A percentile compares a stretch with the other conserved stretches of the same genome.
Conservation (phyloP, 2,888 invertebrate genomes). For the Allophyes oxyacanthae region DNA sequence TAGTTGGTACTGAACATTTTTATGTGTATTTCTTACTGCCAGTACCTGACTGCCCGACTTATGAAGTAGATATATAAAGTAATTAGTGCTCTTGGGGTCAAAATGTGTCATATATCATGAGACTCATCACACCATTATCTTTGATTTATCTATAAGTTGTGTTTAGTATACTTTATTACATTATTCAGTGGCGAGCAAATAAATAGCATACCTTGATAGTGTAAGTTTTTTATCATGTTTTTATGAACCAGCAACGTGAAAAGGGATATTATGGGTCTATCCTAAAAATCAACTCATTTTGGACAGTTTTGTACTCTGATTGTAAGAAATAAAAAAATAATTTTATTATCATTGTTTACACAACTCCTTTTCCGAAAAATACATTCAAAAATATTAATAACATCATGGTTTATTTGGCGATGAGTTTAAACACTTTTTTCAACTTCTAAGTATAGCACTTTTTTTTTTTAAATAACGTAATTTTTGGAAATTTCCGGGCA, state of each 20-base stretch:
- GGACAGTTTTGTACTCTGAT: too few relatives aligned
- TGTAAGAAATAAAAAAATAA: too few relatives aligned
- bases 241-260: constrained; percentile 29
- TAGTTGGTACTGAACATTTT: constrained; percentile 11
- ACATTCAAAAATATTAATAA: too few relatives aligned
- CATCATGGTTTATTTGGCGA: too few relatives aligned
- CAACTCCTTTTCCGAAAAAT: too few relatives aligned
- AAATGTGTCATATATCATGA: constrained; percentile 18
- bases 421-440: too few relatives aligned
- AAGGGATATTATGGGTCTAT: constrained; percentile 10
- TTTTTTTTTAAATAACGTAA: too few relatives aligned
- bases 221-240: constrained; percentile 45
- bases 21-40: constrained; percentile 24
- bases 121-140: constrained; percentile 38
- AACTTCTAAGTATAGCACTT: too few relatives aligned
- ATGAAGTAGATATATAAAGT: constrained; percentile 24
- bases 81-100: constrained; percentile 38
- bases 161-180: constrained; percentile 43
- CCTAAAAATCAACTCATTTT: too few relatives aligned
- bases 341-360: too few relatives aligned
- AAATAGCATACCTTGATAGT: constrained; percentile 48
- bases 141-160: constrained; percentile 48
- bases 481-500: too few relatives aligned
- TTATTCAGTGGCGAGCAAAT: constrained; percentile 45
- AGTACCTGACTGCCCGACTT: constrained; percentile 28